Evolutionary conservation across 2,797 vertebrate genomes (phyloP), one percentile per base, ranked within the genome.

Genomic region (Melanitta fusca): DNA sequence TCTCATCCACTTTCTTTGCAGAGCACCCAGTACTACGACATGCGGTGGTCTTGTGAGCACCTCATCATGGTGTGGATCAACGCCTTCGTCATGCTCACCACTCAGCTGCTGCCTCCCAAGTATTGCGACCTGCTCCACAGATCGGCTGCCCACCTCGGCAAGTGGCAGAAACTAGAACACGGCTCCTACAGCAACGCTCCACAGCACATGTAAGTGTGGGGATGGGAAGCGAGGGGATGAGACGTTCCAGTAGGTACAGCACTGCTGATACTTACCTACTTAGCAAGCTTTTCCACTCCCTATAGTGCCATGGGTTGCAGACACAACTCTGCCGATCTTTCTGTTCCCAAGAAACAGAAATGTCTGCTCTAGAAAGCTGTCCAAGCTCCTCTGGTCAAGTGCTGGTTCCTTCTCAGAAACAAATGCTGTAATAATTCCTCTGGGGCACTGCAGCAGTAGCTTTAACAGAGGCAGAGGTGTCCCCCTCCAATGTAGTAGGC

Each of bases 41-140:
- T 99, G 99, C 99, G 99, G 93, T 99, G 99, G 99, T 99, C 99
- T 34, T 99, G 99, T 38, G 99, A 99, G 97, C 99, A 99, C 95
- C 98, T 99, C 96, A 99, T 99, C 96, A 99, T 99, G 99, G 99
- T 99, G 97, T 99, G 99, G 99, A 99, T 99, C 98, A 99, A 99
- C 47, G 99, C 99, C 30, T 99, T 99, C 54, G 99, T 99, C 96
- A 99, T 99, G 99, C 98, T 99, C 91, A 99, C 99, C 98, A 99
- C 99, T 18, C 99, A 99, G 91, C 98, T 99, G 97, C 98, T 99
- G 87, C 99, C 99, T 9, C 99, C 99, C 88, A 99, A 99, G 97
- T 99, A 99, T 98, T 99, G 99, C 74, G 99, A 99, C 97, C 98
- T 99, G 96, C 98, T 99, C 9, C 99, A 99, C 93, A 99, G 99